Percentiles rank a stretch among this genome's conserved stretches.
Conservation (phyloP, 2,888 invertebrate genomes). For the Alcis repandata region DNA sequence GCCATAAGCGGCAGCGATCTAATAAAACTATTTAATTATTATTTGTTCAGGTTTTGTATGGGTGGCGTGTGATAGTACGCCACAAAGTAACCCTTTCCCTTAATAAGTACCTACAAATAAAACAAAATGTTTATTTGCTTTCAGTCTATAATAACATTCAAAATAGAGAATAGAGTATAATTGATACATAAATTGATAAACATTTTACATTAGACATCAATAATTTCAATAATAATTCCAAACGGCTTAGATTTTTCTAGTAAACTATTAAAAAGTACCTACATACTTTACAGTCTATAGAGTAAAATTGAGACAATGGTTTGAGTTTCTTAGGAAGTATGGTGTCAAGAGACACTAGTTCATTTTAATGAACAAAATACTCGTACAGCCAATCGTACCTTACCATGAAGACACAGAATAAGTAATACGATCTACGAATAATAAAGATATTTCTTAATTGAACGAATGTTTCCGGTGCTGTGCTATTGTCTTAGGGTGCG, state of each 20-base stretch:
- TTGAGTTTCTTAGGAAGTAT: neutral
- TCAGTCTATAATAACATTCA: slow-evolving; percentile 55
- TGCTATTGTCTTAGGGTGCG: too few relatives aligned
- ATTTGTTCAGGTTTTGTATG: too few relatives aligned
- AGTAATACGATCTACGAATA: too few relatives aligned
- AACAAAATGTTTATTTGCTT: slow-evolving; percentile 44
- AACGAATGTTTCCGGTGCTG: too few relatives aligned
- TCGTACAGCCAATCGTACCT: too few relatives aligned
- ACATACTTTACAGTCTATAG: neutral
- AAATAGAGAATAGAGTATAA: slow-evolving; percentile 29
- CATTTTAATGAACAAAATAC: too few relatives aligned
- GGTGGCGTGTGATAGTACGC: too few relatives aligned
- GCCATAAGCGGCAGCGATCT: too few relatives aligned
- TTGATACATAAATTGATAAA: slow-evolving; percentile 21
- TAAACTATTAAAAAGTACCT: slow-evolving; percentile 11
- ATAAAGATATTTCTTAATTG: too few relatives aligned
- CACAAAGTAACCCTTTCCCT: too few relatives aligned
- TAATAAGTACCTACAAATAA: neutral
- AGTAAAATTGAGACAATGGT: slow-evolving; percentile 37
- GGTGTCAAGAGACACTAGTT: neutral
- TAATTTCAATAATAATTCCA: slow-evolving; percentile 30
- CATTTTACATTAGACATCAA: slow-evolving; percentile 29
- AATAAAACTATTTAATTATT: too few relatives aligned
- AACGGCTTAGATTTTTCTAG: slow-evolving; percentile 26
- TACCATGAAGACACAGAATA: too few relatives aligned